A percentile compares a stretch with the other conserved stretches of the same genome.
Evolutionary conservation across 2,888 invertebrate genomes (phyloP).

Genomic region (Agrochola lota): DNA sequence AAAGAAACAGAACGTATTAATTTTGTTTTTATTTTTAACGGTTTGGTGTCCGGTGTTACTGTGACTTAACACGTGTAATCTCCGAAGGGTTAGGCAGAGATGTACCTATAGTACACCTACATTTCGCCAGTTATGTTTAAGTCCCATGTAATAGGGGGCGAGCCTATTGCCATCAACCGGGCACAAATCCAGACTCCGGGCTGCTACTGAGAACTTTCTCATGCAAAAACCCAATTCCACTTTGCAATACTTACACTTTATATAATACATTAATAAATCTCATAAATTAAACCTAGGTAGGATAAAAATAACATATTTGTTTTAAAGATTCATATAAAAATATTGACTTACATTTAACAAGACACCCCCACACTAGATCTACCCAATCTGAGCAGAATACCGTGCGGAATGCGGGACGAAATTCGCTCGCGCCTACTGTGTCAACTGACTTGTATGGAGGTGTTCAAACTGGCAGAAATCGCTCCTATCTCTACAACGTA

Average conservation of each 20-base stretch:
- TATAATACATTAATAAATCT: not conserved
- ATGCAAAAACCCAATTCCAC: not conserved
- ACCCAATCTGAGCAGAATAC: not conserved
- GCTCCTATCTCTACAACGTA: not conserved
- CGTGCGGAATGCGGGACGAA: not conserved
- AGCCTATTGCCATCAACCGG: not conserved
- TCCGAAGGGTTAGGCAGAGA: not conserved
- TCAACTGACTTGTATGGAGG: no score
- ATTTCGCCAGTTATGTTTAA: not conserved
- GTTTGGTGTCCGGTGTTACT: not conserved
- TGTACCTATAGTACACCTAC: not conserved
- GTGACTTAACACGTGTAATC: not conserved
- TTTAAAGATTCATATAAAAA: not conserved
- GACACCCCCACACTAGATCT: not conserved
- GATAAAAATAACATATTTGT: not conserved
- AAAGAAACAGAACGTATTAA: slow-evolving; percentile 33
- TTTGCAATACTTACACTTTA: not conserved
- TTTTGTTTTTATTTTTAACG: slow-evolving; percentile 22
- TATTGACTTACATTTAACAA: not conserved
- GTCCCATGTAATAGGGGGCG: not conserved
- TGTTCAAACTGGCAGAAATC: no score
- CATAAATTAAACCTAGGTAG: no score
- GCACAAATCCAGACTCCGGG: not conserved
- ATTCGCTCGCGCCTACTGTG: not conserved
- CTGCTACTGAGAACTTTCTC: not conserved